These are phyloP conservation scores for Epiblema foenella DNA, from an alignment of 2,888 invertebrate genomes.

Conservation along the genomic window DNA sequence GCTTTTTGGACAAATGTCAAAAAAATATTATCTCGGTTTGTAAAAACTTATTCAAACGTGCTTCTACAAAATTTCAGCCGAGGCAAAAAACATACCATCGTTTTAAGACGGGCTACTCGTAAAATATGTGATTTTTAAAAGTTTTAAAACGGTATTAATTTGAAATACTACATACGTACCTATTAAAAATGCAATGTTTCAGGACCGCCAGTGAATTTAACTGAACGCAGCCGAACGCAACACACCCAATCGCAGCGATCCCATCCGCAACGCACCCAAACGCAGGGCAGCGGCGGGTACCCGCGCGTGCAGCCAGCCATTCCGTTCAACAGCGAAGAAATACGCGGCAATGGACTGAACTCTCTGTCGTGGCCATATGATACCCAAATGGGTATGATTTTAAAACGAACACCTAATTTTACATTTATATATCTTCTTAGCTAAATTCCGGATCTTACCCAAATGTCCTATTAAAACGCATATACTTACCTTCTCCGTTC, in stretches of 20 bases:
- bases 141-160: no score
- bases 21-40: no score
- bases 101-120: no score
- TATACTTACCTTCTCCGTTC: no score
- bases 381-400: conserved; percentile 46
- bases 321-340: conserved; percentile 72
- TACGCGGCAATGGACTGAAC: conserved; percentile 54
- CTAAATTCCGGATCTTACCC: no score
- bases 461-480: no score
- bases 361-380: conserved; percentile 61
- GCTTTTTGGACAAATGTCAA: background rate
- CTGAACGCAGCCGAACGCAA: conserved; percentile 1
- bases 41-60: no score
- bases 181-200: background rate
- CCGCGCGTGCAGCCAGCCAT: conserved; percentile 68
- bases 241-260: background rate
- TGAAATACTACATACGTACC: no score
- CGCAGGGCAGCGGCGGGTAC: conserved; percentile 61
- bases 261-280: conserved; percentile 30
- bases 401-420: background rate
- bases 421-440: background rate
- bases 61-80: no score
- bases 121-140: no score
- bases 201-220: conserved; percentile 19
- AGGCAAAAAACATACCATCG: no score